Conservation (phyloP, 64 coral and sea anemone species). For the Exaiptasia diaphana region DNA sequence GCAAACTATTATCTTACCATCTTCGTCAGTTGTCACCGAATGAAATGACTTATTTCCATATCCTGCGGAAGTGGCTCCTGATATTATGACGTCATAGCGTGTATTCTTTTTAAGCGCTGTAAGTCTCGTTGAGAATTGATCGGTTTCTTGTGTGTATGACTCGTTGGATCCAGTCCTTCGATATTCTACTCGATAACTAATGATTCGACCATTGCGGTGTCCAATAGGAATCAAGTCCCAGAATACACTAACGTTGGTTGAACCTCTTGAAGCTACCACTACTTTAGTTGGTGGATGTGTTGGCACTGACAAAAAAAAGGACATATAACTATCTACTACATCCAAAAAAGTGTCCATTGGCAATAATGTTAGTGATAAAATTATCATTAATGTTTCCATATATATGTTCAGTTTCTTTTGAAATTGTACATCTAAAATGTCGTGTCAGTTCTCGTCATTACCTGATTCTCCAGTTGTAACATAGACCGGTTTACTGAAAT, state of each 20-base stretch:
- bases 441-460: too few relatives aligned
- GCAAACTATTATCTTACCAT: conserved; percentile 2
- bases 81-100: conserved; percentile 23
- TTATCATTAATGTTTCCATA: too few relatives aligned
- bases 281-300: neutral
- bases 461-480: conserved; percentile 34
- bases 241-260: neutral
- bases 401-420: too few relatives aligned
- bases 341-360: too few relatives aligned
- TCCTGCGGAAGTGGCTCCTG: neutral
- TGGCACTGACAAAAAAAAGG: neutral
- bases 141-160: neutral
- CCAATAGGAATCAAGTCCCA: neutral
- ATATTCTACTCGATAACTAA: neutral
- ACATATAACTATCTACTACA: neutral
- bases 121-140: neutral
- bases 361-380: too few relatives aligned
- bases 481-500: neutral
- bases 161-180: neutral
- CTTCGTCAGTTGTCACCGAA: conserved; percentile 1
- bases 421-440: too few relatives aligned
- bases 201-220: conserved; percentile 20
- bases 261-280: neutral
- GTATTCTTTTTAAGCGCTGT: neutral
- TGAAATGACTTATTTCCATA: neutral